Evolutionary conservation across 2,797 vertebrate genomes (phyloP).

Genomic region (Muscicapa comitata): DNA sequence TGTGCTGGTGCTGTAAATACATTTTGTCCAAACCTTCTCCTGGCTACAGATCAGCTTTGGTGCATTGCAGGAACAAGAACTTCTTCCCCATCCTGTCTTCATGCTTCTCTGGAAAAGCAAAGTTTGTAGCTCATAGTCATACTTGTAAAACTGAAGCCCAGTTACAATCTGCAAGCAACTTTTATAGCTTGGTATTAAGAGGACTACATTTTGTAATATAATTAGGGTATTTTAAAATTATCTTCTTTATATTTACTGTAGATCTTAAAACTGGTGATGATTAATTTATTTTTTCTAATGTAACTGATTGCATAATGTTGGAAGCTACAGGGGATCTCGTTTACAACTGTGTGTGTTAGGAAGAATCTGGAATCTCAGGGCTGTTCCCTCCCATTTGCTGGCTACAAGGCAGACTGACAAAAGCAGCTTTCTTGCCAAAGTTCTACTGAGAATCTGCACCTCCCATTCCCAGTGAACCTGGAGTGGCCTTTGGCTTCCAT

Average conservation of each 20-base stretch:
- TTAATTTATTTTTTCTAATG: neutral
- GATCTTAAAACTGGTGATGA: neutral
- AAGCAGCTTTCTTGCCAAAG: neutral
- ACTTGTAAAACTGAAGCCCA: neutral
- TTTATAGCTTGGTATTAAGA: neutral
- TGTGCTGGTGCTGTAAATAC: neutral
- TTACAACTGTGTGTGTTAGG: neutral
- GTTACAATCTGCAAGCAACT: neutral
- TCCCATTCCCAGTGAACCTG: constrained; percentile 31
- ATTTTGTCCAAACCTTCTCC: neutral
- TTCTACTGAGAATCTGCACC: neutral
- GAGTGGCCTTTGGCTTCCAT: neutral
- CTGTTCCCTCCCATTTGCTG: neutral
- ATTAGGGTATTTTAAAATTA: neutral
- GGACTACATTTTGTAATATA: neutral
- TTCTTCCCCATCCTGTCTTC: neutral
- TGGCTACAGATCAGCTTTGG: neutral
- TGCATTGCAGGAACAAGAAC: neutral
- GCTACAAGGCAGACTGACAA: neutral
- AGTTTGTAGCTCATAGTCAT: neutral
- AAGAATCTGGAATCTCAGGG: neutral
- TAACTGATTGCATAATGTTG: neutral
- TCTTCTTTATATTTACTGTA: neutral
- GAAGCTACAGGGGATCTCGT: neutral
- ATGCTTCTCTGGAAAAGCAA: neutral